phyloP scores from a whole-genome alignment of 2,797 vertebrate species.

The Alectoris magna region DNA sequence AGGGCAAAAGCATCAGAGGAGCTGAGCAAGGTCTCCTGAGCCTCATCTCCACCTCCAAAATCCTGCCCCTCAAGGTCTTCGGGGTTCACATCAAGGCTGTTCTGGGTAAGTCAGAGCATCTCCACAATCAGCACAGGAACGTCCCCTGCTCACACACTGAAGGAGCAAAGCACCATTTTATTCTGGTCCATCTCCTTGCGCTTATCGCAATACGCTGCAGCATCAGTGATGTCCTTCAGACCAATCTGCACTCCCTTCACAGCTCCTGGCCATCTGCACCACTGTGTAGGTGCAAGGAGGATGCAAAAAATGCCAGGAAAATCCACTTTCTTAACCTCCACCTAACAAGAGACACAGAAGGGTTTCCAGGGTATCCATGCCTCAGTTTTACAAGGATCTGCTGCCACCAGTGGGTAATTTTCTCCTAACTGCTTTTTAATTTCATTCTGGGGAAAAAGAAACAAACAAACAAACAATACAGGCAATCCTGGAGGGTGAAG shows the following conservation, averaged over 20 bases:
- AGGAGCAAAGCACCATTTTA: neutral
- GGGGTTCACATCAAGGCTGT: neutral
- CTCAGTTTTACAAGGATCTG: neutral
- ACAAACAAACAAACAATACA: neutral
- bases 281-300: neutral
- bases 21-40: neutral
- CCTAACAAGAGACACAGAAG: neutral
- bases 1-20: neutral
- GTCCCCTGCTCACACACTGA: no score
- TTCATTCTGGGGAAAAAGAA: neutral
- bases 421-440: neutral
- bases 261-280: neutral
- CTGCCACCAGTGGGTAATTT: neutral
- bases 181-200: neutral
- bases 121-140: rapidly evolving
- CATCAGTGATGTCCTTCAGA: neutral
- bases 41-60: neutral
- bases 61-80: rapidly evolving
- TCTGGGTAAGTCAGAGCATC: neutral
- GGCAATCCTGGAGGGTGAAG: neutral
- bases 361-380: neutral
- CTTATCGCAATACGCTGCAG: rapidly evolving
- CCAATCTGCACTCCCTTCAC: neutral
- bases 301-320: neutral
- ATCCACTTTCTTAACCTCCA: neutral